Base-by-base conservation (phyloP, 2,888 invertebrate genomes). In the Rotaria macrura region DNA sequence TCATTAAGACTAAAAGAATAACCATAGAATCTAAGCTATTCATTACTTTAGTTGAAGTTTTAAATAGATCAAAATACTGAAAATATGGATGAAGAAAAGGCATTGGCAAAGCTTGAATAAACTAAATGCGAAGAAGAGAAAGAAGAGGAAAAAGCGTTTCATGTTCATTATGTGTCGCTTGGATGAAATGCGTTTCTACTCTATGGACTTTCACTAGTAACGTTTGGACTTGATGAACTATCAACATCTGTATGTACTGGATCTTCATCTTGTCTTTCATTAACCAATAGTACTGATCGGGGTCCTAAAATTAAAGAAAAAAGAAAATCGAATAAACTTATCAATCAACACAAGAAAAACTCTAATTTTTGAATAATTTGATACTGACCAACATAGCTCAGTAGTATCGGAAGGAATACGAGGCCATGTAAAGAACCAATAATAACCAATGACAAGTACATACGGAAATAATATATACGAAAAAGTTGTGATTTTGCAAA, bases 401-500 rank as follows among this genome's bases (percentile, higher is more conserved):
- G 94, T 89, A 99, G 93, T 87, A 99, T 97, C 12, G 99, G 99
- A 88, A 99, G 93, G 93, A 99, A 97, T 89, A 99, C 94, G 87
- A 99, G 94, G 38, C 98, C 98, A 91, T 99, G 98, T 10, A 96
- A 94, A 14, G 98, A 97, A 85, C 99, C 99, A 90, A 96, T 94
- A 87, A 98, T 89, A 85, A 99, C 98, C 89, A 99, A 98, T 87
- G 97, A 96, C 90, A 99, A 92, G 92, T 98, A 99, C 96, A 97
- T 96, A 88, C 96, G 93, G 93, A 96, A 97, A 93, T 96, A 97
- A 92, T 95, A 96, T 34, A 93, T 91, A 91, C 95, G 94, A 93
- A 99, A 99, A 88, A 99, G 96, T 92, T 97, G 97, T 87, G 96
- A 96, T 91, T 97, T 97, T 43, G 98, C 96, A 90, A 97, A 97